Base-by-base conservation (phyloP, 2,797 vertebrate species). In the Hafferia zeledoni region DNA sequence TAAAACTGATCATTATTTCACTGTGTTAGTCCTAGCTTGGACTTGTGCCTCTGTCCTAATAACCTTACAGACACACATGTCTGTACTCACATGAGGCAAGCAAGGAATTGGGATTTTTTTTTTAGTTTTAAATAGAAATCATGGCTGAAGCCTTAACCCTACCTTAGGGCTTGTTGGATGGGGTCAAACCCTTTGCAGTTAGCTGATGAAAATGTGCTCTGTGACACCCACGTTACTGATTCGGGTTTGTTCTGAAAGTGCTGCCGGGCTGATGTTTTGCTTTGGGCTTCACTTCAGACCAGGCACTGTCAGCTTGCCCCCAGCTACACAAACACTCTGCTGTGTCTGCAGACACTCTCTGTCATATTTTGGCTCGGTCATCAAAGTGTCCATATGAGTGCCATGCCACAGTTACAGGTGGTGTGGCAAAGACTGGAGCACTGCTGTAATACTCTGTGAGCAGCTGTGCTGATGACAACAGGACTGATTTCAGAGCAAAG, bases 221-320 rank as follows among this genome's bases (percentile, higher is more conserved):
- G 17, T 55, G 72, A 46, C 16, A 46, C 35, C 47, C 41, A 23
- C 13, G 68, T 64, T 23, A 16, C 23, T 68, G 19, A 17, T 60
- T 72, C 13, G 31, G 50, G 53, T 91, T 77, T 87, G 50, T 50
- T 74, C 31, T 47, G 56, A 77, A 56, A 39, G 41, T 77, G 46
- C 72, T 79, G 33, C 33, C 64, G 50, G 60, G 24, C 10, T 72
- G 18, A 55, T 37, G 30, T 41, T 89, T 93, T 77, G 28, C 35
- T 31, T 6, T 24, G 50, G 69, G 69, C 50, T 92, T 80, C 13
- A 2, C 33, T 70, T 70, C 52, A 65, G 64, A 44, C 25, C 47
- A 72, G 60, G 41, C 56, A 30, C 33, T 81, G 69, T 64, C 79
- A 84, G 82, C 50, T 92, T 95, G 69, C 37, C 64, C 72, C 50